phyloP scores from a whole-genome alignment of 2,888 invertebrate species.

The Rapana venosa region DNA sequence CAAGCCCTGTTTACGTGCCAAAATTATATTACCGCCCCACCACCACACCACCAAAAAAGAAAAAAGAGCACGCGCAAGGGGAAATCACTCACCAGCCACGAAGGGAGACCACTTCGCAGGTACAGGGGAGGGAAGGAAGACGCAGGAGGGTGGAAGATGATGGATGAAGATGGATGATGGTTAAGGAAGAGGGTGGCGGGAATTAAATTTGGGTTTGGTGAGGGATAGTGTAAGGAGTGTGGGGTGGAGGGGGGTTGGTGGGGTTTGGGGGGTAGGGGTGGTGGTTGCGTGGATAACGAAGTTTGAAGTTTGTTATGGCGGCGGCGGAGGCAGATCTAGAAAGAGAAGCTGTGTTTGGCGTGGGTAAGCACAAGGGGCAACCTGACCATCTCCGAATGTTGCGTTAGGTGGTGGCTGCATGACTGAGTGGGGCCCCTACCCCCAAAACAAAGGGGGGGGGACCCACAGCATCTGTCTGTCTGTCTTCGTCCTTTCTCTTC shows the following conservation, averaged over 20 bases:
- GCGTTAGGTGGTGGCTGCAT: neutral
- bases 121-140: neutral
- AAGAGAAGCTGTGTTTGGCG: neutral
- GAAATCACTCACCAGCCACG: neutral
- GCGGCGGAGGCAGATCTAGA: neutral
- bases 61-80: neutral
- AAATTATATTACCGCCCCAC: neutral
- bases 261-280: neutral
- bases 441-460: no score
- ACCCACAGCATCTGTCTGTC: neutral
- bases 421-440: neutral
- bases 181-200: neutral
- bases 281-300: neutral
- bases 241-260: neutral
- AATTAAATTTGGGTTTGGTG: neutral
- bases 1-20: neutral
- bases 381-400: neutral
- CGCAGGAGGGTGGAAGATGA: neutral
- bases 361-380: neutral
- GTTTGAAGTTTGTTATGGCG: neutral
- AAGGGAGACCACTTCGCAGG: neutral
- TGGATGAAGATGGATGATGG: neutral
- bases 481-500: neutral
- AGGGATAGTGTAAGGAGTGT: neutral
- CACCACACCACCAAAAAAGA: neutral